These are phyloP conservation scores for Periophthalmus magnuspinnatus DNA, from an alignment of 2,797 vertebrate genomes.

Conservation along the genomic window DNA sequence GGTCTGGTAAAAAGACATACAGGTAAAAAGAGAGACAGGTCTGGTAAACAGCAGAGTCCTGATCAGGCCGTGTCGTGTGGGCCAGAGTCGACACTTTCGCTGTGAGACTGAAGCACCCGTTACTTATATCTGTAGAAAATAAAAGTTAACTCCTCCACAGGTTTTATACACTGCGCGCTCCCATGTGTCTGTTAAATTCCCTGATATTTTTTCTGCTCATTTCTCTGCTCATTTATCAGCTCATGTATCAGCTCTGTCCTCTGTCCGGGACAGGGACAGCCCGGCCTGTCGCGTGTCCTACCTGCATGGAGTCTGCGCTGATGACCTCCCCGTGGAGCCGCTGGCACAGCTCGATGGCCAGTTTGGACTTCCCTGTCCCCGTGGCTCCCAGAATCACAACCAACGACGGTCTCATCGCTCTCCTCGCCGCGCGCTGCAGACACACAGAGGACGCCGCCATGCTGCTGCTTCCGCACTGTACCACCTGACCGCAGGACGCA, in stretches of 20 bases:
- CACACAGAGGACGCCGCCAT: slow-evolving; percentile 77
- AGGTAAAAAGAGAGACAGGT: background rate
- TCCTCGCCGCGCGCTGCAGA: slow-evolving; percentile 57
- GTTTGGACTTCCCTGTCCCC: slow-evolving; percentile 90
- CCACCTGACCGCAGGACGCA: slow-evolving; percentile 61
- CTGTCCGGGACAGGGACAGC: slow-evolving; percentile 30
- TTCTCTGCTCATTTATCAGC: background rate
- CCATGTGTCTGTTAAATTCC: no score
- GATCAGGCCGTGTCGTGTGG: background rate
- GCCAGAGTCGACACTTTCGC: background rate
- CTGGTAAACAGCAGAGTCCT: background rate
- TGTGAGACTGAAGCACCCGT: background rate
- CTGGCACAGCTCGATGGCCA: slow-evolving; percentile 88
- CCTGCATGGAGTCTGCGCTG: slow-evolving; percentile 98
- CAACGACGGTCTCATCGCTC: slow-evolving; percentile 71
- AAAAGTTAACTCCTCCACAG: background rate
- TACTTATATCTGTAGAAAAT: background rate
- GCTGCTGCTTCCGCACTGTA: slow-evolving; percentile 36
- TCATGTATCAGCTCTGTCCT: background rate
- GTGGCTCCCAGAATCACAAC: slow-evolving; percentile 92
- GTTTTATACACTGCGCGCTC: background rate
- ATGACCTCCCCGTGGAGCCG: slow-evolving; percentile 87
- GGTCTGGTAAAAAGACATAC: no score
- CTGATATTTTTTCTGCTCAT: no score
- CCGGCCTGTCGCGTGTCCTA: slow-evolving; percentile 58